These are phyloP conservation scores for Noctilio leporinus DNA, from an alignment of 2,113 vertebrate genomes.

Conservation along the genomic window DNA sequence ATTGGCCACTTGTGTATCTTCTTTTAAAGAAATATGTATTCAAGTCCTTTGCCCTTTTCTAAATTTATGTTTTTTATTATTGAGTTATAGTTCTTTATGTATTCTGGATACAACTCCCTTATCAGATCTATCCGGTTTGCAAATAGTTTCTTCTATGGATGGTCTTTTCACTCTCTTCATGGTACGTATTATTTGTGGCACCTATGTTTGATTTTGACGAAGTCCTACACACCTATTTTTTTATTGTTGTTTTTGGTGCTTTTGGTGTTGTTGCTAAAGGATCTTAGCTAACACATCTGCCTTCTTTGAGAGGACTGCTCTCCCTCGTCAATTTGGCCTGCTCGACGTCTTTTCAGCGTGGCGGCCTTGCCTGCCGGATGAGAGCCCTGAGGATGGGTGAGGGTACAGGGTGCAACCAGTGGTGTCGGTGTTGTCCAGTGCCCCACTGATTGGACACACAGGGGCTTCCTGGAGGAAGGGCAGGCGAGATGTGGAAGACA, in stretches of 20 bases:
- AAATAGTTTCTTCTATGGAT: not conserved
- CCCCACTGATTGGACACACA: not conserved
- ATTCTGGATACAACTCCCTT: not conserved
- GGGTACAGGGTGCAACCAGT: not conserved
- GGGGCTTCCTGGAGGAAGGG: not conserved
- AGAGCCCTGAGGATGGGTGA: not conserved
- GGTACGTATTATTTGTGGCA: not conserved
- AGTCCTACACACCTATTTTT: not conserved
- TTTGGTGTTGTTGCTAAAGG: not conserved
- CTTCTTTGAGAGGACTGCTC: not conserved
- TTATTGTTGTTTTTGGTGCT: accelerated
- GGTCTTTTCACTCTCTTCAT: not conserved
- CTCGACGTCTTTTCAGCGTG: not conserved
- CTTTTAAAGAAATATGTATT: not conserved
- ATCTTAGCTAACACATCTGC: not conserved
- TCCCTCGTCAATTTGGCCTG: not conserved
- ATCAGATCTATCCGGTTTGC: not conserved
- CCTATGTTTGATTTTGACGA: not conserved
- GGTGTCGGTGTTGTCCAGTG: accelerated
- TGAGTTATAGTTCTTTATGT: not conserved
- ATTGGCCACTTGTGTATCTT: not conserved
- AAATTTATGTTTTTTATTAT: not conserved
- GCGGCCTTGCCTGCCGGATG: not conserved
- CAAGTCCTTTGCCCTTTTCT: not conserved
- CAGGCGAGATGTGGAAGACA: accelerated